A percentile compares a stretch with the other conserved stretches of the same genome.
phyloP scores from a whole-genome alignment of 2,888 invertebrate species.

The Himalopsyche japonica region DNA sequence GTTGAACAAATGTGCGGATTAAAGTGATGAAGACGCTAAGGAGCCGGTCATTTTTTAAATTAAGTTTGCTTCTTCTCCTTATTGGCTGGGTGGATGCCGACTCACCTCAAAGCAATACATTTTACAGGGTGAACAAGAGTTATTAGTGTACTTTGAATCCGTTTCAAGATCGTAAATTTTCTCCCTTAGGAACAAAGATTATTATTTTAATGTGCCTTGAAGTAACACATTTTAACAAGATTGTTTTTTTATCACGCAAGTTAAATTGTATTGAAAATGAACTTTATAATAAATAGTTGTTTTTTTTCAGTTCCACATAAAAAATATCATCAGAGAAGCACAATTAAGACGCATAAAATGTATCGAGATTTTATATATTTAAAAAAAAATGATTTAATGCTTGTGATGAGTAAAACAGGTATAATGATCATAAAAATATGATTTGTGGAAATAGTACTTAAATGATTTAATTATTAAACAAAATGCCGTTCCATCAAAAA shows the following conservation, averaged over 20 bases:
- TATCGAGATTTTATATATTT: too few relatives aligned
- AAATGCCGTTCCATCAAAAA: too few relatives aligned
- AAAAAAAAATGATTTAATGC: too few relatives aligned
- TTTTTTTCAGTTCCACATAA: too few relatives aligned
- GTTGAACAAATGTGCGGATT: slow-evolving; percentile 9
- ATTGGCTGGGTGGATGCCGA: not conserved
- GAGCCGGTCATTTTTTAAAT: not conserved
- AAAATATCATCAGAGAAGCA: too few relatives aligned
- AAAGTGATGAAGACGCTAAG: slow-evolving; percentile 1
- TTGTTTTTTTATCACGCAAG: not conserved
- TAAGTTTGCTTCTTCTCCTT: not conserved
- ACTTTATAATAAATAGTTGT: too few relatives aligned
- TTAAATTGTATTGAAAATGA: too few relatives aligned
- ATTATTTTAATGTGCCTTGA: not conserved
- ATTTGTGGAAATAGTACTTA: too few relatives aligned
- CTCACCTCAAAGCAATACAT: not conserved
- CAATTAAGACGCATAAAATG: too few relatives aligned
- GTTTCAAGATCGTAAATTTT: not conserved
- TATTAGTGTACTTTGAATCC: not conserved
- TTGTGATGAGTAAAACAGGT: too few relatives aligned
- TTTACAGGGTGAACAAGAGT: not conserved
- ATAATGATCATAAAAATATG: too few relatives aligned
- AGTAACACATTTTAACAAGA: not conserved
- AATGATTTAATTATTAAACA: too few relatives aligned
- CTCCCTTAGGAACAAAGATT: not conserved